Evolutionary conservation across 1,140 invertebrate species (phyloP).

Genomic region (Eurosta solidaginis): DNA sequence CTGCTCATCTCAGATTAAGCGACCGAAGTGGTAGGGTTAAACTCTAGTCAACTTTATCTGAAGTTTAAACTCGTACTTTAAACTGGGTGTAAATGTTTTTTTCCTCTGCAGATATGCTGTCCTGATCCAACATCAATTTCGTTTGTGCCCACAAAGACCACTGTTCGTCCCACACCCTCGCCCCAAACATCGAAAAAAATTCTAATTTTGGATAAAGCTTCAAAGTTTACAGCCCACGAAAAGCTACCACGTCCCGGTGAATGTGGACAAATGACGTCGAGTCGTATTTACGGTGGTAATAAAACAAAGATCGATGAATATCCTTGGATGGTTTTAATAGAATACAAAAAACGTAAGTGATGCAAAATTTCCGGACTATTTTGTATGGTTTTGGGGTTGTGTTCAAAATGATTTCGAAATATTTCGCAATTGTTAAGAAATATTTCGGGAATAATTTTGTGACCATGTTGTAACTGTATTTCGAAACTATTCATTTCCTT

Average conservation of each 20-base stretch:
- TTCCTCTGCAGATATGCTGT: conserved; percentile 27
- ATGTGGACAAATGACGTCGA: conserved; percentile 61
- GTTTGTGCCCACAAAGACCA: neutral
- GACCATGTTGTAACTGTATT: too few relatives aligned
- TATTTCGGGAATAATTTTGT: too few relatives aligned
- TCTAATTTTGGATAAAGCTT: neutral
- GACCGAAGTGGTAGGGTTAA: too few relatives aligned
- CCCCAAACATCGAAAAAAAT: neutral
- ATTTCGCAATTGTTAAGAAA: too few relatives aligned
- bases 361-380: too few relatives aligned
- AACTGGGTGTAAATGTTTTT: too few relatives aligned
- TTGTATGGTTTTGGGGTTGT: too few relatives aligned
- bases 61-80: too few relatives aligned
- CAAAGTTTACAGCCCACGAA: neutral
- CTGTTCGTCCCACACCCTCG: neutral
- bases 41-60: too few relatives aligned
- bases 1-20: too few relatives aligned
- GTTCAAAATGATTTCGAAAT: too few relatives aligned
- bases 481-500: too few relatives aligned
- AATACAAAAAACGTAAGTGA: conserved; percentile 46
- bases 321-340: conserved; percentile 70
- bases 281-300: conserved; percentile 62
- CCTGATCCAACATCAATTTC: neutral
- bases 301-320: conserved; percentile 68
- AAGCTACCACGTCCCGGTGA: conserved; percentile 46